phyloP scores from a whole-genome alignment of 2,797 vertebrate genomes.

The Eulemur coronatus region DNA sequence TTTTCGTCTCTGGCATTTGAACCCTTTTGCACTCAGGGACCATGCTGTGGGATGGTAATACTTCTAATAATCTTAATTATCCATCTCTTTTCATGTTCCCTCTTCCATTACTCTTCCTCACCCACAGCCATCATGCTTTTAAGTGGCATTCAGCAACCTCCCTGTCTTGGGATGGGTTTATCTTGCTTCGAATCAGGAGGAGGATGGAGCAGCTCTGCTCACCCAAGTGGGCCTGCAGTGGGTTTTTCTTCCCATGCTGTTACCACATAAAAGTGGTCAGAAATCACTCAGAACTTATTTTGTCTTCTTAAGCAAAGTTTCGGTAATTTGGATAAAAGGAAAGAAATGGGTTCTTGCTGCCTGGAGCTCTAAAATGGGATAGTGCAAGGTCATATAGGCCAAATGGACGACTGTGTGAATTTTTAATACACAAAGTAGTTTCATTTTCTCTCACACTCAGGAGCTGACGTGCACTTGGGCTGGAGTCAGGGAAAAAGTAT shows the following conservation, averaged over 20 bases:
- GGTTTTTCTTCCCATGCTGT: neutral
- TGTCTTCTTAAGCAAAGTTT: constrained; percentile 23
- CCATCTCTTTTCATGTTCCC: neutral
- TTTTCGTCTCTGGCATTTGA: constrained; percentile 46
- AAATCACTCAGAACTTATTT: constrained; percentile 49
- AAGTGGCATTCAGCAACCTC: neutral
- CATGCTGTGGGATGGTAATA: neutral
- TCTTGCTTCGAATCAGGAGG: neutral
- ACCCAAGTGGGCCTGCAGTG: neutral
- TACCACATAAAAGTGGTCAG: constrained; percentile 57
- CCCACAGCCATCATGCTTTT: constrained; percentile 3
- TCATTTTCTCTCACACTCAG: neutral
- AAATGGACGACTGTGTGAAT: neutral
- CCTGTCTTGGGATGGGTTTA: neutral
- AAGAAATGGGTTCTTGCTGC: constrained; percentile 56
- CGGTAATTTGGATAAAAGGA: constrained; percentile 70
- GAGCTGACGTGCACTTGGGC: neutral
- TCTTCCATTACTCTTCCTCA: constrained; percentile 42
- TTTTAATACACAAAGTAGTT: neutral
- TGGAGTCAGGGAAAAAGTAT: neutral
- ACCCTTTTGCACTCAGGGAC: neutral
- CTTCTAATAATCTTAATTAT: constrained; percentile 51
- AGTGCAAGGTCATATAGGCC: constrained; percentile 60
- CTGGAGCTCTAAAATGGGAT: neutral
- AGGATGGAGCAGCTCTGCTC: neutral